Percentiles rank a stretch among this genome's conserved stretches.
Conservation (phyloP, 2,888 invertebrate species). For the Pristionchus japonicus region DNA sequence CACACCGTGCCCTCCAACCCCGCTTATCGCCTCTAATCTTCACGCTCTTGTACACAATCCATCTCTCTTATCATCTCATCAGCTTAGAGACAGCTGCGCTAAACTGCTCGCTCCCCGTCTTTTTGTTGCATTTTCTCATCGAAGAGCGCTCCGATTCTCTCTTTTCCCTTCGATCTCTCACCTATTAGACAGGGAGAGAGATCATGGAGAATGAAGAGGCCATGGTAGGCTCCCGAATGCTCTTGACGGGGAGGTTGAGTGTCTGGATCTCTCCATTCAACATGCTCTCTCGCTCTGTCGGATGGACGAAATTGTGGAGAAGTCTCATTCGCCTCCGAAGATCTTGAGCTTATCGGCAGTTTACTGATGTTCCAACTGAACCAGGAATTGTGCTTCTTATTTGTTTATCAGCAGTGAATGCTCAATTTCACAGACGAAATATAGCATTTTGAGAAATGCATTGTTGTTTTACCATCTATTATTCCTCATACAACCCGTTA, state of each 20-base stretch:
- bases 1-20: not conserved
- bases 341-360: no score
- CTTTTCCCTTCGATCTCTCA: not conserved
- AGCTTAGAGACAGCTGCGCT: slow-evolving; percentile 41
- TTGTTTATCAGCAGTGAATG: no score
- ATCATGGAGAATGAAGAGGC: not conserved
- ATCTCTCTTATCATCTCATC: not conserved
- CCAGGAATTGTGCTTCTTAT: no score
- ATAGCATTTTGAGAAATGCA: no score
- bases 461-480: no score
- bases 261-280: slow-evolving; percentile 40
- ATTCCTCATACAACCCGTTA: not conserved
- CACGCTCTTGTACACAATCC: not conserved
- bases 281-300: not conserved
- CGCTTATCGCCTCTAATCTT: not conserved
- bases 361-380: no score
- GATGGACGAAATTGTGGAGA: no score
- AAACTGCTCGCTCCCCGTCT: slow-evolving; percentile 43
- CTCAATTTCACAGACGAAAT: no score
- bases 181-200: no score
- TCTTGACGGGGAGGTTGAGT: no score
- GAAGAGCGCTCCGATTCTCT: not conserved
- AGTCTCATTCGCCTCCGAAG: not conserved
- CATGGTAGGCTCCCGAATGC: no score
- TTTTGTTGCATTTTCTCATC: not conserved